Evolutionary conservation across 2,888 invertebrate species (phyloP).

Genomic region (Agrotis segetum): DNA sequence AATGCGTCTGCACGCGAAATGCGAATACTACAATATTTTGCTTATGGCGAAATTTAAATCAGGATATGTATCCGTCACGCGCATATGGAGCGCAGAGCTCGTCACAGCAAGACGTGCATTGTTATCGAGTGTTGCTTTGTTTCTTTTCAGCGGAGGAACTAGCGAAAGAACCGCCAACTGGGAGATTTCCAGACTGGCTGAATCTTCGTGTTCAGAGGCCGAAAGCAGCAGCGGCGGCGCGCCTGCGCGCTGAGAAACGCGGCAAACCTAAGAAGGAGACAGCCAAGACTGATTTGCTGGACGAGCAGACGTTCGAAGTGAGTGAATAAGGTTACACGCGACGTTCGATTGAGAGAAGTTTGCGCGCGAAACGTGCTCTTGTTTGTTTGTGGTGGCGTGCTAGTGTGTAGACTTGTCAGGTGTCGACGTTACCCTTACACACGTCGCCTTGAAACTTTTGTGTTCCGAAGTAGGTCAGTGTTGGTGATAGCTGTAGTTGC

Average conservation of each 20-base stretch:
- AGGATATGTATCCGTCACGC: slow-evolving; percentile 27
- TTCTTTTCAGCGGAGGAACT: slow-evolving; percentile 85
- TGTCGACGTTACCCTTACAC: slow-evolving; percentile 49
- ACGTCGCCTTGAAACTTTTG: slow-evolving; percentile 65
- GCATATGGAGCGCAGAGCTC: slow-evolving; percentile 5
- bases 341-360: slow-evolving; percentile 52
- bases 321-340: slow-evolving; percentile 75
- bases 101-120: slow-evolving; percentile 23
- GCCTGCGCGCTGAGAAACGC: slow-evolving; percentile 84
- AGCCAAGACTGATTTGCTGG: slow-evolving; percentile 53
- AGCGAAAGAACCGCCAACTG: slow-evolving; percentile 84
- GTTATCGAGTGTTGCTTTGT: slow-evolving; percentile 34
- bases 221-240: slow-evolving; percentile 73
- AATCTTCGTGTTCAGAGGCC: slow-evolving; percentile 85
- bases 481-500: slow-evolving; percentile 51
- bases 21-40: slow-evolving; percentile 24
- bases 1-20: slow-evolving; percentile 70
- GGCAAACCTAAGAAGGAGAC: slow-evolving; percentile 76
- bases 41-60: slow-evolving; percentile 25
- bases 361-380: slow-evolving; percentile 72
- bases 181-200: slow-evolving; percentile 87
- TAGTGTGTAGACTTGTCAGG: slow-evolving; percentile 45
- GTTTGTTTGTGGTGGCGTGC: slow-evolving; percentile 67
- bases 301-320: slow-evolving; percentile 83
- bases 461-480: slow-evolving; percentile 62